Evolutionary conservation across 1,140 invertebrate species (phyloP), one percentile per base, ranked within the genome.

Genomic region (Drosophila littoralis): DNA sequence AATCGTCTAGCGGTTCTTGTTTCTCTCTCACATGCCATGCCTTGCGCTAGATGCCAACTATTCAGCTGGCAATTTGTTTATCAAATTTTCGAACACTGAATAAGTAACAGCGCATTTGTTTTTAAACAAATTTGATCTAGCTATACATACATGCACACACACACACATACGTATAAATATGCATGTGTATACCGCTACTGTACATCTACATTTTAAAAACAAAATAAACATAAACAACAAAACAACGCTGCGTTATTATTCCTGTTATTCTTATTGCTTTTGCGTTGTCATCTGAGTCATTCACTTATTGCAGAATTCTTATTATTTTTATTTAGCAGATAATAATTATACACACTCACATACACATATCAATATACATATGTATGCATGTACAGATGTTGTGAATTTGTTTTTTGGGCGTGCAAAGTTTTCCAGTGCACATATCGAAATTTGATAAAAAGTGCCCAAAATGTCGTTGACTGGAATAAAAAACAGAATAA

Each of bases 241-340:
- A 55, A 40, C 58, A 48, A 42, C 50, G 75, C 65, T 50, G 59
- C 48, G 43, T 33, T 63, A 60, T 51, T 71, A 69, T 85, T 81
- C 67, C 73, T 79, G 74, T 73, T 73, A 77, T 77, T 77, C 43
- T 59, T 69, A 58, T 70, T 65, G 59, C 65, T 74, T 70, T 59
- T 58, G 63, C 57, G 68, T 45, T 59, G 72, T 48, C 60, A 63
- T 75, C 73, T 80, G 83, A 88, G 72, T 88, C 83, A 86, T 88
- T 80, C 83, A 86, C 83, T 88, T 88, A 84, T 88, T 88, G 83
- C 83, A 88, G 80, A 88, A 83, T 77, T 74, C 69, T 74, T 36
- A 9, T 48, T 48, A 12, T 48, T 48, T 17, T 15, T 13, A 15
- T 22, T 48, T 58, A 72, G 57, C 64, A 88, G 83, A 88, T 88